phyloP scores from a whole-genome alignment of 2,797 vertebrate species.

The Spinus olivaceus region DNA sequence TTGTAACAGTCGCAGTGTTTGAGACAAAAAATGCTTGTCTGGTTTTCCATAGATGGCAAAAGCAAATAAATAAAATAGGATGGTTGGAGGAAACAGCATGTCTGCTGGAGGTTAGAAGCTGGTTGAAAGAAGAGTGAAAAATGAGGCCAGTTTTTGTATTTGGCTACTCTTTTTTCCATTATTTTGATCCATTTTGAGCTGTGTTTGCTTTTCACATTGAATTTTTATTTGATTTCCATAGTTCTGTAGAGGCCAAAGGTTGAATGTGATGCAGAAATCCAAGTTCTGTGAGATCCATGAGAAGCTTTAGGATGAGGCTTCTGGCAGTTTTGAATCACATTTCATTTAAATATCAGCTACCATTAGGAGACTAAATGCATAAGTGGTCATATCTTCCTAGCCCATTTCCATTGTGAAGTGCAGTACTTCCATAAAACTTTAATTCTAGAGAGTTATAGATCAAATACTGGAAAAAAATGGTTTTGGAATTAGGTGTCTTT shows the following conservation, averaged over 20 bases:
- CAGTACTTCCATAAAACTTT: not conserved
- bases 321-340: not conserved
- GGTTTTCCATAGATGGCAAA: not conserved
- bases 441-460: not conserved
- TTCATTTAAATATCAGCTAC: not conserved
- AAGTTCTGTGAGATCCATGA: not conserved
- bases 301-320: not conserved
- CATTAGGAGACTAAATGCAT: not conserved
- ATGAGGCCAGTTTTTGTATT: not conserved
- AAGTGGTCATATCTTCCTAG: not conserved
- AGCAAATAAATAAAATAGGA: not conserved
- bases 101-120: not conserved
- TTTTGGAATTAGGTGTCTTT: not conserved
- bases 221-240: not conserved
- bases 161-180: not conserved
- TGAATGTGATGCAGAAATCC: not conserved
- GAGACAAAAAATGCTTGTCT: not conserved
- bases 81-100: not conserved
- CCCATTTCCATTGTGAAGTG: not conserved
- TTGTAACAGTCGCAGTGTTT: not conserved
- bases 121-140: not conserved
- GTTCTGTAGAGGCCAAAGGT: not conserved
- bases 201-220: not conserved
- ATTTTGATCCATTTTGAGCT: not conserved
- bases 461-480: not conserved